Conservation (phyloP, 1,140 invertebrate species). For the Alviniconcha marisindica region DNA sequence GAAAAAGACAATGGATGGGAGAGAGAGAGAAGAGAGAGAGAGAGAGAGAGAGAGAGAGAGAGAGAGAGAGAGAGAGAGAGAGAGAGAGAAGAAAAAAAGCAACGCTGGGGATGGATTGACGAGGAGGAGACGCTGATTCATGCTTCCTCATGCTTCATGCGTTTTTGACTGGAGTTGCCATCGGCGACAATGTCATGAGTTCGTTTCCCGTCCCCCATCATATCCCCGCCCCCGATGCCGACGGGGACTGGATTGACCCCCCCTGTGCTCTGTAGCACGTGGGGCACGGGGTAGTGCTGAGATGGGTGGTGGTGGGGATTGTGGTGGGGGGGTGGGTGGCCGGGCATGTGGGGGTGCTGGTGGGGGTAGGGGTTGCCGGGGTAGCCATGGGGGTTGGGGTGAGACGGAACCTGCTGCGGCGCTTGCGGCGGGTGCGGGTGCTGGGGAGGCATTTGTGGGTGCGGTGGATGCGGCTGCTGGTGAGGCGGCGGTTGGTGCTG, state of each 20-base stretch:
- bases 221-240: constrained; percentile 19
- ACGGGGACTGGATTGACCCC: constrained; percentile 27
- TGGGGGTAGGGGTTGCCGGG: background rate
- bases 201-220: constrained; percentile 30
- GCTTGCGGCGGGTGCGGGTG: constrained; percentile 1
- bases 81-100: no score
- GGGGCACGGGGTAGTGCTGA: constrained; percentile 33
- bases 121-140: no score
- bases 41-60: no score
- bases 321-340: constrained; percentile 2
- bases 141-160: constrained; percentile 27
- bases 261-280: constrained; percentile 34
- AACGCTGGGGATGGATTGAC: no score
- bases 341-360: constrained; percentile 9
- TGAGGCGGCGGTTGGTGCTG: constrained; percentile 12
- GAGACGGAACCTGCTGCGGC: background rate
- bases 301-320: background rate
- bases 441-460: background rate
- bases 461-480: background rate
- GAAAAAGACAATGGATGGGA: no score
- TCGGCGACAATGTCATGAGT: constrained; percentile 10
- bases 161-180: constrained; percentile 29
- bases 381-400: background rate
- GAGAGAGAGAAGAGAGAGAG: no score
- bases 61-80: no score